Evolutionary conservation across 2,113 vertebrate species (phyloP), one percentile per base, ranked within the genome.

Genomic region (Eidolon helvum): DNA sequence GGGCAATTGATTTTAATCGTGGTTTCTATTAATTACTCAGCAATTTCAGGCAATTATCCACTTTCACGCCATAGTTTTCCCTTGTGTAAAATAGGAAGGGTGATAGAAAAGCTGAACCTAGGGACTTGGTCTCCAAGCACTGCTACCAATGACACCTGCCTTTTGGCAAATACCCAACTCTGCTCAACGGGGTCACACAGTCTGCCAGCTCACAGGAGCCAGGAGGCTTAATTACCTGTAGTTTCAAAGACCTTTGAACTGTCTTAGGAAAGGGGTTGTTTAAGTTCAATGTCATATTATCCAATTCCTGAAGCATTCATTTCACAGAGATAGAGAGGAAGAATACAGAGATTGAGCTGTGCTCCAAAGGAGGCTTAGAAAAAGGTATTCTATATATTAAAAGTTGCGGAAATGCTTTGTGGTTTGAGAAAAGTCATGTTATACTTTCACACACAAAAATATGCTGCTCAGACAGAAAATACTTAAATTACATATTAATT

Each of bases 211-310:
- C 83, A 30, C 18, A 38, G 84, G 87, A 92, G 74, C 92, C 83
- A 71, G 63, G 74, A 93, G 91, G 79, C 82, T 93, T 87, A 59
- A 94, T 92, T 96, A 95, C 90, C 92, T 82, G 83, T 85, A 22
- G 43, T 95, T 87, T 90, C 65, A 72, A 82, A 97, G 94, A 84
- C 87, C 95, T 95, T 75, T 88, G 84, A 89, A 95, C 90, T 95
- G 48, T 40, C 68, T 69, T 35, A 61, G 24, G 24, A 90, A 93
- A 68, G 50, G 53, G 35, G 14, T 10, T 86, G 35, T 80, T 30
- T 33, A 82, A 91, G 87, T 90, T 87, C 87, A 78, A 0, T 59
- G 84, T 92, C 84, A 18, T 22, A 33, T 74, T 75, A 59, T 79
- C 69, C 75, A 22, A 33, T 71, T 95, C 79, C 40, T 45, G 35